Evolutionary conservation across 2,888 invertebrate species (phyloP).

Genomic region (Coelinius sp.): DNA sequence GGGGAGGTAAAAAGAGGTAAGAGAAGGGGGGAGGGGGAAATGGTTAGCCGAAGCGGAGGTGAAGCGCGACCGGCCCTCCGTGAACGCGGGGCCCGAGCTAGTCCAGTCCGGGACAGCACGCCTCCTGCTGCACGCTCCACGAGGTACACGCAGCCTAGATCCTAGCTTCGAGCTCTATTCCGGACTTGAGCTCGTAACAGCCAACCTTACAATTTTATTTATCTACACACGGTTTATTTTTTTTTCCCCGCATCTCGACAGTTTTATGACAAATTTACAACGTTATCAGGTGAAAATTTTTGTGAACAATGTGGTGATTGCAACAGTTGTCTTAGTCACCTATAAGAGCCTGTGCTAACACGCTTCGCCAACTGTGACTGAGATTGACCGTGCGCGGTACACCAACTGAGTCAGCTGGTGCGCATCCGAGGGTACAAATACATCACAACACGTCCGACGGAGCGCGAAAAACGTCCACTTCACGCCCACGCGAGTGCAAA

Average conservation of each 20-base stretch:
- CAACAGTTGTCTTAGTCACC: not conserved
- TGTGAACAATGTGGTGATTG: not conserved
- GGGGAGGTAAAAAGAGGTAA: conserved; percentile 37
- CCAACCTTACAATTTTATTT: not conserved
- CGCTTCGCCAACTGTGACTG: conserved; percentile 54
- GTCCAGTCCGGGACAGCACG: conserved; percentile 71
- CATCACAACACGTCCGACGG: conserved; percentile 30
- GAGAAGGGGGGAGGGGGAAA: conserved; percentile 48
- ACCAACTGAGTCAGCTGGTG: conserved; percentile 49
- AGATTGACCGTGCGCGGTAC: conserved; percentile 42
- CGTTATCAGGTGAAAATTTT: not conserved
- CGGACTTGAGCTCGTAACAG: conserved; percentile 11
- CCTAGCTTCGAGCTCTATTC: conserved; percentile 41
- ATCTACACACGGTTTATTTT: not conserved
- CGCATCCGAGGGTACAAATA: conserved; percentile 28
- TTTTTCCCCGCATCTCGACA: not conserved
- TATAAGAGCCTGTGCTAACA: conserved; percentile 28
- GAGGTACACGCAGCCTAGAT: conserved; percentile 61
- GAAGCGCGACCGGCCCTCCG: conserved; percentile 69
- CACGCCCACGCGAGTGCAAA: conserved; percentile 26
- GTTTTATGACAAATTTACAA: not conserved
- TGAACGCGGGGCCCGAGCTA: conserved; percentile 67
- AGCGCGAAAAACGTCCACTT: conserved; percentile 26
- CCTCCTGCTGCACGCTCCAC: conserved; percentile 70
- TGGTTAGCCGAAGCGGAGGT: conserved; percentile 65